phyloP scores from a whole-genome alignment of 2,888 invertebrate species.

The Drosophila glabriapex region DNA sequence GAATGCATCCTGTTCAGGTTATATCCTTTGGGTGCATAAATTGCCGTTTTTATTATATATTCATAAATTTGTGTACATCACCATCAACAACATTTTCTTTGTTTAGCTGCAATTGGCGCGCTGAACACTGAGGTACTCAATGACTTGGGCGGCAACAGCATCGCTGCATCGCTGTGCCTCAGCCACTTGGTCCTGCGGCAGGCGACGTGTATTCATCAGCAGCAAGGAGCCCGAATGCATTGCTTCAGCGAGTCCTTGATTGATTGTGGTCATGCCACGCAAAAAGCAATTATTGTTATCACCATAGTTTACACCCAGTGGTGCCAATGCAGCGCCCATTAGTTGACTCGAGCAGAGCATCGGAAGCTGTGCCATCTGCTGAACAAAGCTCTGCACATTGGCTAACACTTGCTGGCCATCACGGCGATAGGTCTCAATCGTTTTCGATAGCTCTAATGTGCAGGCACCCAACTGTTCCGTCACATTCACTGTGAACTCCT shows the following conservation, averaged over 20 bases:
- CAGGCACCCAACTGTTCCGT: slow-evolving; percentile 60
- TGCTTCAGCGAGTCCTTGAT: slow-evolving; percentile 62
- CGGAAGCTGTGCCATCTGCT: slow-evolving; percentile 67
- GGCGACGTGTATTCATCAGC: slow-evolving; percentile 60
- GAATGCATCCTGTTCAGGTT: slow-evolving; percentile 54
- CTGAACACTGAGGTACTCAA: slow-evolving; percentile 42
- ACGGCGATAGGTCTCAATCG: slow-evolving; percentile 36
- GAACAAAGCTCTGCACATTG: slow-evolving; percentile 53
- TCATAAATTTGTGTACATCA: slow-evolving; percentile 44
- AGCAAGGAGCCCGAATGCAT: slow-evolving; percentile 65
- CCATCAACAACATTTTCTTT: slow-evolving; percentile 18
- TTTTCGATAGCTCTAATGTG: slow-evolving; percentile 42
- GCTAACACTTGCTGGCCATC: slow-evolving; percentile 50
- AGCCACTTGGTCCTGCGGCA: slow-evolving; percentile 48
- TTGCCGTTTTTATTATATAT: slow-evolving; percentile 43
- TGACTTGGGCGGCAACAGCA: slow-evolving; percentile 51
- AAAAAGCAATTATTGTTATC: slow-evolving; percentile 64
- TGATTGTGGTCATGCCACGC: slow-evolving; percentile 64
- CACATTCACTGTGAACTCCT: slow-evolving; percentile 63
- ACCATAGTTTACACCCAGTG: slow-evolving; percentile 40
- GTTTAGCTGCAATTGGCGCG: slow-evolving; percentile 56
- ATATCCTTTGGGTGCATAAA: slow-evolving; percentile 71
- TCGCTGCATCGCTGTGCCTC: slow-evolving; percentile 58
- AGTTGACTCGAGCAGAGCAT: slow-evolving; percentile 44
- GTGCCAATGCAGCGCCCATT: slow-evolving; percentile 21